Conservation (phyloP, 2,113 vertebrate species). For the Cichladusa arquata region DNA sequence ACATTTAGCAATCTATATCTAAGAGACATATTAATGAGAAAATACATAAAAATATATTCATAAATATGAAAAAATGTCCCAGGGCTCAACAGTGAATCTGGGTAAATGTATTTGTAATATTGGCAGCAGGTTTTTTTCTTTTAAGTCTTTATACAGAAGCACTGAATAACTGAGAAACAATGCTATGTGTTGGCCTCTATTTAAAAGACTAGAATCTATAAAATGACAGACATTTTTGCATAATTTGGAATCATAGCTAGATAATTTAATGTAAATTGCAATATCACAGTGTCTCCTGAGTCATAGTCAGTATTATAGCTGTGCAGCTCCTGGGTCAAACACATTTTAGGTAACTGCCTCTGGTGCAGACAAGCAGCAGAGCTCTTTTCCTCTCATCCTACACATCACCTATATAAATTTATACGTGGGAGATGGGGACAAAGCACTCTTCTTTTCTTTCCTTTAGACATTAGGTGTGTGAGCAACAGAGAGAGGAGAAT, state of each 20-base stretch:
- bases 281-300: not conserved
- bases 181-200: not conserved
- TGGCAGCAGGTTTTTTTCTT: not conserved
- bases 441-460: not conserved
- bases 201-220: not conserved
- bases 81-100: not conserved
- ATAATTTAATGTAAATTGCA: not conserved
- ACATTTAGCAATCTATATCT: not conserved
- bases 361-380: not conserved
- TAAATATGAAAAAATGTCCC: not conserved
- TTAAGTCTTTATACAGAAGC: not conserved
- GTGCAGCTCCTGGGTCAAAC: not conserved
- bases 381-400: not conserved
- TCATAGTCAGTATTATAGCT: not conserved
- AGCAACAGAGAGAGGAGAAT: not conserved
- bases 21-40: not conserved
- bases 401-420: not conserved
- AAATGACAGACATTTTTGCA: not conserved
- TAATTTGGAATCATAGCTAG: not conserved
- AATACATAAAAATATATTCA: not conserved
- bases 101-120: not conserved
- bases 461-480: not conserved
- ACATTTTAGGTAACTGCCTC: not conserved
- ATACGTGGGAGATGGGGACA: not conserved
- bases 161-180: not conserved